phyloP scores from a whole-genome alignment of 2,113 vertebrate species.

The Otolemur garnettii region DNA sequence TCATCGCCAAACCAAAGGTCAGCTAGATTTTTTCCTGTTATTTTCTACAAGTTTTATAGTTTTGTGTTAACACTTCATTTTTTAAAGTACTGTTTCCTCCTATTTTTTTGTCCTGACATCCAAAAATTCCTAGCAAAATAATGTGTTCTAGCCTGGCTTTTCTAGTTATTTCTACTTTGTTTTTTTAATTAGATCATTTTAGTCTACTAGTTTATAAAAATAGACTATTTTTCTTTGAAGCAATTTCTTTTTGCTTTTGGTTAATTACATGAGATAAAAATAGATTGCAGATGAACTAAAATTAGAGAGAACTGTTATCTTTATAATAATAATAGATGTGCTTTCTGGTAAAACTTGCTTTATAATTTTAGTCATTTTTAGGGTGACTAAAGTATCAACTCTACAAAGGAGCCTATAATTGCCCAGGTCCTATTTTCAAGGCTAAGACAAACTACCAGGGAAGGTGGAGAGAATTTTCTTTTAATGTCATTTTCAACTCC shows the following conservation, averaged over 20 bases:
- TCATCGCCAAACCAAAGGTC: neutral
- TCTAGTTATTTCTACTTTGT: slow-evolving; percentile 17
- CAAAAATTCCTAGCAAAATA: neutral
- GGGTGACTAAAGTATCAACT: neutral
- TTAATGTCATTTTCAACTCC: neutral
- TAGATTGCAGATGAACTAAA: neutral
- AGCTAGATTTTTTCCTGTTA: neutral
- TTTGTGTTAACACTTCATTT: neutral
- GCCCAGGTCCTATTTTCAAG: neutral
- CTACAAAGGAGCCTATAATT: neutral
- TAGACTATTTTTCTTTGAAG: slow-evolving; percentile 21
- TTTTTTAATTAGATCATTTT: neutral
- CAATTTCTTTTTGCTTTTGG: slow-evolving; percentile 25
- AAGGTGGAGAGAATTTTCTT: neutral
- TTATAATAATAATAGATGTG: neutral
- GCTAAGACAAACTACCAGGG: neutral
- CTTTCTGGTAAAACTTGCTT: neutral
- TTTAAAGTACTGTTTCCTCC: neutral
- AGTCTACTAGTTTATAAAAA: neutral
- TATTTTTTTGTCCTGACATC: neutral
- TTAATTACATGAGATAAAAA: slow-evolving; percentile 50
- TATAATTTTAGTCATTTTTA: neutral
- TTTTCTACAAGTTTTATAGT: neutral
- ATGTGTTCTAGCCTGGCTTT: neutral
- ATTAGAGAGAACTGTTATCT: neutral